Base-by-base conservation (phyloP, 2,888 invertebrate species). In the Prosopocoilus inquinatus region DNA sequence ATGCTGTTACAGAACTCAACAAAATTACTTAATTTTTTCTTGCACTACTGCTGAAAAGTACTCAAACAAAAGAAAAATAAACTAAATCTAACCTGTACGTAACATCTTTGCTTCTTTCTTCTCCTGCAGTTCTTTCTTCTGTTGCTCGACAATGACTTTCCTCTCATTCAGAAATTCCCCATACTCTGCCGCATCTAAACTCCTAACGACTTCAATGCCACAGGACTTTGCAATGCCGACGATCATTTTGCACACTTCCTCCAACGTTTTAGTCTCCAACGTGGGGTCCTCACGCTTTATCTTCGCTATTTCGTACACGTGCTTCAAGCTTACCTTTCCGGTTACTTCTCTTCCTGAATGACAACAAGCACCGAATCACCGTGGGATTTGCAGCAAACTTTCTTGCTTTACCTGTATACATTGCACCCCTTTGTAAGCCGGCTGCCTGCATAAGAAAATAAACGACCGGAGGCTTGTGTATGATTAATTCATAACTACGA, bases 261-360 rank as follows among this genome's bases (percentile, higher is more conserved):
- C 70, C 58, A 91, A 67, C 8, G 81, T 72, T 61, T 79, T 78
- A 67, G 85, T 81, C 67, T 86, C 84, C 16, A 88, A 74, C 0
- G 88, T 78, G 2, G 91, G 90, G 78, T 98, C 97, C 72, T 89
- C 80, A n/a, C 86, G 82, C 78, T 99, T 98, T n/a, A 99, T 90
- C 76, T 87, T 83, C 0, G 99, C 98, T 72, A 99, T 99, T 84
- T 99, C 99, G 78, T 96, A 99, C 9, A 99, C 77, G 78, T 99
- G 99, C 75, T 96, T 98, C 1, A 93, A 71, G 0, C 96, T 93
- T 53, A 99, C 84, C 81, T 89, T 94, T 1, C 99, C 99, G 65
- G 89, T 85, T 20, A 85, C 78, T 77, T 96, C 94, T 49, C 78
- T 81, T 0, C 86, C 93, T 89, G 68, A 38, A 75, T 9, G 5